Evolutionary conservation across 2,113 vertebrate genomes (phyloP).

Genomic region (Parotia lawesii): DNA sequence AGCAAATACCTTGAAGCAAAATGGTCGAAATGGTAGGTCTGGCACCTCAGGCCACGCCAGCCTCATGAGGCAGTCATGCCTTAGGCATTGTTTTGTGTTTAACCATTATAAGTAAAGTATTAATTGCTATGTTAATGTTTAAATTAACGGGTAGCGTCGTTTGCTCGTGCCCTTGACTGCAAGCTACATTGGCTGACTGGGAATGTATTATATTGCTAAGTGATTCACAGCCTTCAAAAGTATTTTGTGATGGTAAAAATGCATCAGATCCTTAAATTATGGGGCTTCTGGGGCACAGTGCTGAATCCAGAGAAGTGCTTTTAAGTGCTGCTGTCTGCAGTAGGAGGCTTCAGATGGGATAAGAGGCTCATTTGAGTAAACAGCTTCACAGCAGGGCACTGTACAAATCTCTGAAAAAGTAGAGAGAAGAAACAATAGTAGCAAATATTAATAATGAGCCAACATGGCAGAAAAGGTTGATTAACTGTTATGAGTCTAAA

Average conservation of each 20-base stretch:
- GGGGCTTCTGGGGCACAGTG: background rate
- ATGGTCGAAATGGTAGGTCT: conserved; percentile 89
- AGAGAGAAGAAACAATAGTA: background rate
- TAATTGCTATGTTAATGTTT: background rate
- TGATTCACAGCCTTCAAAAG: background rate
- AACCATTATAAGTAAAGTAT: background rate
- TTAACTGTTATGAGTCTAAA: background rate
- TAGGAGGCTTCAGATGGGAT: background rate
- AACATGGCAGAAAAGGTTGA: background rate
- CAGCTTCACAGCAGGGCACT: background rate
- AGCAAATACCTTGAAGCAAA: conserved; percentile 93
- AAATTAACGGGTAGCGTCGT: background rate
- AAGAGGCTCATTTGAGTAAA: background rate
- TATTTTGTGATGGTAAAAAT: background rate
- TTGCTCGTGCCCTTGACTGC: background rate
- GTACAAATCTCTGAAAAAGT: background rate
- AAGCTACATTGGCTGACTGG: background rate
- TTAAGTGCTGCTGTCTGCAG: background rate
- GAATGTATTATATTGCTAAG: background rate
- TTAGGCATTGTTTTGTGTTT: background rate
- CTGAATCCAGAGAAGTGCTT: background rate
- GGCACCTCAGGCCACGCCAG: background rate
- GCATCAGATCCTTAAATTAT: background rate
- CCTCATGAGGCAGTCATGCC: background rate
- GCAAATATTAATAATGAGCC: background rate